These are phyloP conservation scores for Hyla sarda DNA, from an alignment of 2,113 vertebrate genomes.

Conservation along the genomic window DNA sequence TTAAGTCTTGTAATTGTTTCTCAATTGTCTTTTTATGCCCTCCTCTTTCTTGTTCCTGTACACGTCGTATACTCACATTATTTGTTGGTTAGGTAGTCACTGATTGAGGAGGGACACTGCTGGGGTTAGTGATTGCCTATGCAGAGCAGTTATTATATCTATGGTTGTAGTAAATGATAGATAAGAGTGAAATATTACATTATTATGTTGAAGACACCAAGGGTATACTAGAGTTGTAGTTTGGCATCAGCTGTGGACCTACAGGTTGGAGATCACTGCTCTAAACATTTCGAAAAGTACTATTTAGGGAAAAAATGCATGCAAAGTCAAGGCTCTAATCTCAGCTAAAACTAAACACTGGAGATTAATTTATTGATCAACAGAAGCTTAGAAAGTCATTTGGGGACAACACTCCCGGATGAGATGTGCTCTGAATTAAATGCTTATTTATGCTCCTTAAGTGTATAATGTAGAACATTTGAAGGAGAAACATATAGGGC, in stretches of 20 bases:
- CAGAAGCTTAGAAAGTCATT: background rate
- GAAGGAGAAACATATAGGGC: constrained; percentile 31
- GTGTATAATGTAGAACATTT: constrained; percentile 39
- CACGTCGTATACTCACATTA: too few species aligned
- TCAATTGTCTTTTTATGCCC: too few species aligned
- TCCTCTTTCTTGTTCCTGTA: too few species aligned
- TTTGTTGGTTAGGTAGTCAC: too few species aligned
- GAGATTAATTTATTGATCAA: constrained; percentile 47
- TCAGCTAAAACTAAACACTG: constrained; percentile 20
- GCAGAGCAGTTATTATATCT: too few species aligned
- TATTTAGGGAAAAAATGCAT: background rate
- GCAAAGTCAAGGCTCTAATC: constrained; percentile 18
- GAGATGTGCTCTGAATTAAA: constrained; percentile 53
- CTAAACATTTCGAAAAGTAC: constrained; percentile 14
- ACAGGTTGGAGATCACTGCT: background rate
- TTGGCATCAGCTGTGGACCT: background rate
- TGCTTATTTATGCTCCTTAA: constrained; percentile 48
- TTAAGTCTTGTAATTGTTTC: too few species aligned
- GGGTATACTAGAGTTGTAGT: background rate
- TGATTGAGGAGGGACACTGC: too few species aligned
- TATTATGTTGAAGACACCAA: background rate
- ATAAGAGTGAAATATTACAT: too few species aligned
- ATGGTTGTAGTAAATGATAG: too few species aligned
- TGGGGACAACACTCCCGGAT: constrained; percentile 45
- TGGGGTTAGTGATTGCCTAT: too few species aligned